These are phyloP conservation scores for Tetragonula carbonaria DNA, from an alignment of 2,888 invertebrate genomes.

Conservation along the genomic window DNA sequence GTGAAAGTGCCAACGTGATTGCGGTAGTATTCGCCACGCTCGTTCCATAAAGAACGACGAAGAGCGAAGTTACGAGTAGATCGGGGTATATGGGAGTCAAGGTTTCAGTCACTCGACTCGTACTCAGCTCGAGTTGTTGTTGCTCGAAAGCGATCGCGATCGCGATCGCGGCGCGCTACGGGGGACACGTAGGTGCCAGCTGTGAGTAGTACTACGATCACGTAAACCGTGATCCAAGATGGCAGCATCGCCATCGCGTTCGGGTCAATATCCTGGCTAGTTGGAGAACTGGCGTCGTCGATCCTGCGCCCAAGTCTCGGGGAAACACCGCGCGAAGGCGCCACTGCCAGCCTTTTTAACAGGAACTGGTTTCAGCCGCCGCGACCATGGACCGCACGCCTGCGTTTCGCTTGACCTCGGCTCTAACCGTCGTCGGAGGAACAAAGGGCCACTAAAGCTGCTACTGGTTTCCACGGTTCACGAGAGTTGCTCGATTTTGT, in stretches of 20 bases:
- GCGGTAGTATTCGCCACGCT: not conserved
- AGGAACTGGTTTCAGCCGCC: slow-evolving; percentile 73
- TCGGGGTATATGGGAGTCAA: not conserved
- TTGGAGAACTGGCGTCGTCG: slow-evolving; percentile 79
- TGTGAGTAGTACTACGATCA: slow-evolving; percentile 81
- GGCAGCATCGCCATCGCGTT: slow-evolving; percentile 73
- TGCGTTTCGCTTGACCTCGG: slow-evolving; percentile 70
- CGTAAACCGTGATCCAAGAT: slow-evolving; percentile 78
- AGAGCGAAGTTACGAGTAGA: not conserved
- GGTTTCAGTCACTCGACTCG: slow-evolving; percentile 9
- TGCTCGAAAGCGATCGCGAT: slow-evolving; percentile 40
- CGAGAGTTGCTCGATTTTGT: not conserved
- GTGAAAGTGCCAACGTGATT: not conserved
- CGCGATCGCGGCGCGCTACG: slow-evolving; percentile 49
- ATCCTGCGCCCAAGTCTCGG: slow-evolving; percentile 73
- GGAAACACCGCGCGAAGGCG: slow-evolving; percentile 64
- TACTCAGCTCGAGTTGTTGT: slow-evolving; percentile 18
- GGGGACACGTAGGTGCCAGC: slow-evolving; percentile 67
- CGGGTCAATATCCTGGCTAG: slow-evolving; percentile 84
- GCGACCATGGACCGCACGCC: slow-evolving; percentile 65
- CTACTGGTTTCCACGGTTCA: slow-evolving; percentile 51
- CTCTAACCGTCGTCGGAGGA: slow-evolving; percentile 50
- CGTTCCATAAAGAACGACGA: not conserved
- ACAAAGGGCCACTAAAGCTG: slow-evolving; percentile 62
- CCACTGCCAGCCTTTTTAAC: slow-evolving; percentile 69